These are phyloP conservation scores for Agelas oroides DNA, from an alignment of 37 sponge, comb jelly and placozoan species.

Conservation along the genomic window DNA sequence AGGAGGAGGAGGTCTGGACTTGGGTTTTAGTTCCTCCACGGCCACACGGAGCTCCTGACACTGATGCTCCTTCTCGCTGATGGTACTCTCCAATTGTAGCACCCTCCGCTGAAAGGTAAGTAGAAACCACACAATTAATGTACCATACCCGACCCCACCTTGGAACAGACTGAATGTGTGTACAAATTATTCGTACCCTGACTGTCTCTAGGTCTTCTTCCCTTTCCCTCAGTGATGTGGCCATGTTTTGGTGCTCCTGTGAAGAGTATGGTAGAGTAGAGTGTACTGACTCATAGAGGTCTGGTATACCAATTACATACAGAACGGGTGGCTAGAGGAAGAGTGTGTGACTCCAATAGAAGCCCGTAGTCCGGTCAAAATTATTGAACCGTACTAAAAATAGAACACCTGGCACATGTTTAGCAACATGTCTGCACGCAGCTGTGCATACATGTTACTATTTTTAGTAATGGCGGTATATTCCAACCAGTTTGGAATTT, in stretches of 20 bases:
- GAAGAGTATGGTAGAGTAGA: neutral
- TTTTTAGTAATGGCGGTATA: no score
- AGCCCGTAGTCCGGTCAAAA: no score
- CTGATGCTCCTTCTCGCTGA: constrained; percentile 18
- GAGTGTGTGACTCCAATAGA: no score
- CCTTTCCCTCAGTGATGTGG: neutral
- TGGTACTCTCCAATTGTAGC: neutral
- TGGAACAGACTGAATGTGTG: no score
- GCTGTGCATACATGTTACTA: no score
- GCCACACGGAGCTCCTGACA: constrained; percentile 13
- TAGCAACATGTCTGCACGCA: no score
- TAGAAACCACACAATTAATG: neutral
- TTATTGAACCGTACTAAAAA: no score
- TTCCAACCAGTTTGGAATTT: no score
- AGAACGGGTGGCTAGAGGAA: no score
- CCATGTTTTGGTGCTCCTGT: neutral
- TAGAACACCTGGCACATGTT: no score
- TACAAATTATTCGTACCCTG: neutral
- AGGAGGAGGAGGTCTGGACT: neutral
- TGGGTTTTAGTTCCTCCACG: neutral
- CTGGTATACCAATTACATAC: no score
- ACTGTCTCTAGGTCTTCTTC: neutral
- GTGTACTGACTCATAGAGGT: no score
- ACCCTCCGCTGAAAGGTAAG: constrained; percentile 3
- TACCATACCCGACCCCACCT: neutral